Base-by-base conservation (phyloP, 2,888 invertebrate genomes). In the Prosopocoilus inquinatus region DNA sequence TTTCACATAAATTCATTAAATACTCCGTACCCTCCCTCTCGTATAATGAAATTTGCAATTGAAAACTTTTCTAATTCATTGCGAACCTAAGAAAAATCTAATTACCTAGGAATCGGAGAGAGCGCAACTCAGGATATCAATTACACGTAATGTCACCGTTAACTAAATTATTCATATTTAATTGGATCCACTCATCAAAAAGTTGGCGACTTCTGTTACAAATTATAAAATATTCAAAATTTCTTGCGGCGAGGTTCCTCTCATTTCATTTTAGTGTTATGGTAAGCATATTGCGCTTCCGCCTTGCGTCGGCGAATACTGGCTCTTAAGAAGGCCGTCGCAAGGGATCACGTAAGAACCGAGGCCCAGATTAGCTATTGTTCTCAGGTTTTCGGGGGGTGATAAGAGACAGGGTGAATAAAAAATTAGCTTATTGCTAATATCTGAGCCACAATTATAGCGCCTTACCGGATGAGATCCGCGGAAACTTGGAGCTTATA, bases 401-500 rank as follows among this genome's bases (percentile, higher is more conserved):
- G 75, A 76, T 75, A 76, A 75, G 75, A 71, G 71, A 64, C 69
- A 70, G 78, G 77, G 77, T 78, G 77, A 76, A 78, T 78, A 78
- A 78, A 77, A 78, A 77, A 77, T 78, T 76, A 76, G 77, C 77
- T 77, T 77, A 77, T 77, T 78, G 76, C 77, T 76, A 77, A 77
- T 78, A 78, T 77, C 74, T 69, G 70, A 68, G 66, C 75, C 75
- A 74, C 77, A 78, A 78, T 78, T 78, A 78, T 74, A 73, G 70
- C 72, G 70, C 56, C 43, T 46, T 16, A 11, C 46, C 20, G 46
- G 15, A 46, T 9, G 46, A 46, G 46, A 46, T 46, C 9, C 46
- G 33, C 28, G 45, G 56, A 32, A 48, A 52, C 48, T 56, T 56
- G 52, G 52, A 56, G 33, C 39, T 49, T 51, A 44, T 35, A 49